Conservation (phyloP, 2,888 invertebrate genomes). For the Macrophya alboannulata region DNA sequence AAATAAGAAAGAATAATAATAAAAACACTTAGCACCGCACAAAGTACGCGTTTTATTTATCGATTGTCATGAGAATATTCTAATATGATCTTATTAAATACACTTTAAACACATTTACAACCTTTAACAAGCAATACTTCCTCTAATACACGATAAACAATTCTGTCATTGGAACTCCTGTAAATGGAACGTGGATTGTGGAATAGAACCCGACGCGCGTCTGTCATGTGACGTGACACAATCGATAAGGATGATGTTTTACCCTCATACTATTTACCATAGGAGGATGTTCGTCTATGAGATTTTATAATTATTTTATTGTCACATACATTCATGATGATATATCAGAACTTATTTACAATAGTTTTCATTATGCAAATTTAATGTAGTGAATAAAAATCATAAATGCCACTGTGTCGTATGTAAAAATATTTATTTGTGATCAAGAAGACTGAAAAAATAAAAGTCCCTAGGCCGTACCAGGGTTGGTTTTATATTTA, state of each 20-base stretch:
- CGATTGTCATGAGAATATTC: constrained; percentile 32
- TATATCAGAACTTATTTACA: neutral
- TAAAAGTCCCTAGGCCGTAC: neutral
- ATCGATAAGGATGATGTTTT: constrained; percentile 60
- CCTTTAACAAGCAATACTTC: constrained; percentile 2
- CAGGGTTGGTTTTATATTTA: neutral
- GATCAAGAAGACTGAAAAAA: neutral
- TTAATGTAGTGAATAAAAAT: neutral
- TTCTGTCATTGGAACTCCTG: constrained; percentile 16
- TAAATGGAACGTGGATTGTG: constrained; percentile 25
- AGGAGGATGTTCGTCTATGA: neutral
- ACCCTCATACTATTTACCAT: constrained; percentile 10
- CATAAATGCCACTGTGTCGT: neutral
- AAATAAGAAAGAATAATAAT: neutral
- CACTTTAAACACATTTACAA: constrained; percentile 35
- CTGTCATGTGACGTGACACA: constrained; percentile 65
- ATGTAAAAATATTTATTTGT: neutral
- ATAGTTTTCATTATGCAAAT: neutral
- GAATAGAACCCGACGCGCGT: constrained; percentile 34
- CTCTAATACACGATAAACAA: constrained; percentile 36
- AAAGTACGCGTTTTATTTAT: constrained; percentile 61
- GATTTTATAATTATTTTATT: neutral
- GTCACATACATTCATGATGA: neutral
- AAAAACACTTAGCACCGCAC: constrained; percentile 76
- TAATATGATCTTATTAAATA: neutral